These are phyloP conservation scores for Cuniculus paca DNA, from an alignment of 2,797 vertebrate genomes.

Conservation along the genomic window DNA sequence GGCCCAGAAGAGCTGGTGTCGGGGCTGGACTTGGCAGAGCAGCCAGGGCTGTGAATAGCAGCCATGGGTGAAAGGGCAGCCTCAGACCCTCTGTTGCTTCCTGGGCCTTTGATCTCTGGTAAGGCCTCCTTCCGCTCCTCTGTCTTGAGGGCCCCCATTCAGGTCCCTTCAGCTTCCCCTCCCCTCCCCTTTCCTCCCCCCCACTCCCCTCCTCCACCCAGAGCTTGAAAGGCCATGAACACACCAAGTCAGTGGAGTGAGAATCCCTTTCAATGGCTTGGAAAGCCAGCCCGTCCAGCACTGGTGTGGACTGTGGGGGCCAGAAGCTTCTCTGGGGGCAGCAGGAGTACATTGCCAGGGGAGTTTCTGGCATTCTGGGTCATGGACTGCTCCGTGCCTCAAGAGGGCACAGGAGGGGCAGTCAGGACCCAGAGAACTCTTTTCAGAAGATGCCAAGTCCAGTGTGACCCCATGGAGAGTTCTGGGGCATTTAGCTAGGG, in stretches of 20 bases:
- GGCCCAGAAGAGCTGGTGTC: conserved; percentile 82
- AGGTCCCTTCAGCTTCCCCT: conserved; percentile 60
- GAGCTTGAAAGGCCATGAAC: conserved; percentile 69
- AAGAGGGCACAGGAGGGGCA: background rate
- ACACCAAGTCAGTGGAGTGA: conserved; percentile 71
- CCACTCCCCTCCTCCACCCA: background rate
- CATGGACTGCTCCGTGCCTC: background rate
- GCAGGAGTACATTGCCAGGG: background rate
- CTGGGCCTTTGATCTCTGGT: conserved; percentile 84
- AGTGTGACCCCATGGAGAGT: background rate
- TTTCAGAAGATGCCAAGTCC: conserved; percentile 37
- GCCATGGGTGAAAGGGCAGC: conserved; percentile 79
- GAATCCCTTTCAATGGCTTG: conserved; percentile 66
- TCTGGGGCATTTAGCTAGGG: background rate
- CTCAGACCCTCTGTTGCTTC: conserved; percentile 72
- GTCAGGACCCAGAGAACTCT: background rate
- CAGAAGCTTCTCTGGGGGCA: background rate
- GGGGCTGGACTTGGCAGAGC: conserved; percentile 65
- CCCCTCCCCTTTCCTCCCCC: background rate
- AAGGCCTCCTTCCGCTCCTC: conserved; percentile 74
- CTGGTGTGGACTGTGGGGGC: background rate
- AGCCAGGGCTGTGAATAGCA: conserved; percentile 73
- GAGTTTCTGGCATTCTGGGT: background rate
- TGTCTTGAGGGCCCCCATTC: conserved; percentile 70
- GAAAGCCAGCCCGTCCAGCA: conserved; percentile 16